Evolutionary conservation across 2,797 vertebrate species (phyloP), one percentile per base, ranked within the genome.

Genomic region (Sebastes steindachneri): DNA sequence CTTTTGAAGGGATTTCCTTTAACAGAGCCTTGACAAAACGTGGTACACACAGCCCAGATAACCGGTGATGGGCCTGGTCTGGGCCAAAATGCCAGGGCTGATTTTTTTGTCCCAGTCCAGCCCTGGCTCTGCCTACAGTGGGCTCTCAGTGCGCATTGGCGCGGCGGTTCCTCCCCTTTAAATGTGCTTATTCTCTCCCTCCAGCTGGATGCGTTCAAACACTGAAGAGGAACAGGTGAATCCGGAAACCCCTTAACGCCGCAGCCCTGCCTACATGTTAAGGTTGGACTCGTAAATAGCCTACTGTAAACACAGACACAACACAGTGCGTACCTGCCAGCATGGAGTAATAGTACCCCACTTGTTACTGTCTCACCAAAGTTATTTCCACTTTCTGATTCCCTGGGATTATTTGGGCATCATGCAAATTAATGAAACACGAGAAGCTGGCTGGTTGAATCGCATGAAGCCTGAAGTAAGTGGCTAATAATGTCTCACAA

Each of bases 161-260:
- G 45, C 17, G 51, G 51, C 9, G 51, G 51, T 41, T 57, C 53
- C 25, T 5, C n/a, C 35, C 26, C 23, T 25, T 10, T 33, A 41
- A 33, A 62, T 7, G 54, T 5, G 37, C 12, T 25, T 7, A 21
- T 7, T 76, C 64, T 74, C 41, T n/a, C 17, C 7, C 55, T 57
- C 29, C 1, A 45, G 5, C 48, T 55, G 70, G 45, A 77, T 86
- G 79, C 26, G 33, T 72, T 81, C 54, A 80, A 68, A 55, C 31
- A 25, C 55, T 75, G 72, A 91, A 77, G 60, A 84, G 63, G 62
- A 90, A 88, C 89, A 93, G 79, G 84, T 88, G 89, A 75, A 79
- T 75, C 45, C 35, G 17, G 65, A 72, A 72, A 53, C 45, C 15
- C 69, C n/a, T 7, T 12, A 28, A 19, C 35, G 29, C 17, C 3